Base-by-base conservation (phyloP, 2,888 invertebrate species). In the Myopa tessellatipennis region DNA sequence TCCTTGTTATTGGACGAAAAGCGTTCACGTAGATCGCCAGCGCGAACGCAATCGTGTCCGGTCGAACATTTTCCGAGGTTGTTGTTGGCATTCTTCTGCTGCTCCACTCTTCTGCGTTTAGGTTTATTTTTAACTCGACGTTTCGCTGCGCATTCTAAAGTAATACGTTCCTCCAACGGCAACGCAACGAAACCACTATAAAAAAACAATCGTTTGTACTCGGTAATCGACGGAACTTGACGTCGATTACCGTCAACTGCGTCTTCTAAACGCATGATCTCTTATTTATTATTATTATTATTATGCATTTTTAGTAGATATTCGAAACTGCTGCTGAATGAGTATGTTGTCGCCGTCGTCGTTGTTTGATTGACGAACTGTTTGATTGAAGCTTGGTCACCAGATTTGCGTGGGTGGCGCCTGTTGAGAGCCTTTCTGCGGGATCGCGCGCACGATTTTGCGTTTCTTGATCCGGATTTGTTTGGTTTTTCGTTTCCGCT, bases 311-410 rank as follows among this genome's bases (percentile, higher is more conserved):
- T 40, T 38, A 67, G 63, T 63, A 26, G 26, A 26, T 26, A 26
- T 34, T 63, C 14, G 63, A 14, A 63, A 34, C 36, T 36, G 36
- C 14, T 36, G 36, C 12, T 63, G 34, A 34, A 36, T 63, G 16
- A 16, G 55, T 12, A 67, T 67, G 67, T 78, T 78, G 77, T 80
- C 83, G 83, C 85, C 83, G 84, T 80, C 45, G 67, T 73, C 34
- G 50, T 4, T 55, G 55, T 55, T 55, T n/a, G 55, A 55, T 55
- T 55, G 55, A n/a, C 55, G 10, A 12, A 16, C 5, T 16, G 55
- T 10, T 16, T 55, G 55, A 10, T 14, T 55, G 55, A 8, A 1
- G 5, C 8, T 55, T 55, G 55, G 55, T 55, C 55, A 12, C 3
- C 55, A 14, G 16, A 10, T 55, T 55, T 55, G 55, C n/a, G 55